These are phyloP conservation scores for Dicyrtomina minuta DNA, from an alignment of 2,888 invertebrate genomes.

Conservation along the genomic window DNA sequence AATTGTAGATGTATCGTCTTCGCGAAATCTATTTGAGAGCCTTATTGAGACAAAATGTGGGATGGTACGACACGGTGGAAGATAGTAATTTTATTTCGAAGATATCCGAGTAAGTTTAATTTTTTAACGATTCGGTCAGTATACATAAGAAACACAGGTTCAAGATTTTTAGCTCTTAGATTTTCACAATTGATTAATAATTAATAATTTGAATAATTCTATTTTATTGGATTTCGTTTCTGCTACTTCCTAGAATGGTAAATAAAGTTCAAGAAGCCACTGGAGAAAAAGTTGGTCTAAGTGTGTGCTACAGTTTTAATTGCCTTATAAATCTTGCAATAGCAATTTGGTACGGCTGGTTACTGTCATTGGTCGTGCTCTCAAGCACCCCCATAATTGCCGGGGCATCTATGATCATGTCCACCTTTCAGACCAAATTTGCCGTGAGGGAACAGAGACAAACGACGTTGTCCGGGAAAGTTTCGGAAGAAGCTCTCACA, in stretches of 20 bases:
- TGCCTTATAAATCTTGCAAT: background rate
- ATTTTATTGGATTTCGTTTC: background rate
- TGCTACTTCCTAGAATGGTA: constrained; percentile 35
- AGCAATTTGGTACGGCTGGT: constrained; percentile 19
- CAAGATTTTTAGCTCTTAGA: too few species aligned
- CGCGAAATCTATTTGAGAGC: constrained; percentile 43
- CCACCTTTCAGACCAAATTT: constrained; percentile 49
- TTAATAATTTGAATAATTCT: too few species aligned
- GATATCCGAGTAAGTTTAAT: constrained; percentile 45
- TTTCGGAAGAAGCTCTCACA: constrained; percentile 76
- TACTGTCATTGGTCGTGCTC: constrained; percentile 13
- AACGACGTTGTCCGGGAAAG: constrained; percentile 72
- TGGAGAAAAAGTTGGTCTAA: constrained; percentile 18
- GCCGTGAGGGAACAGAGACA: constrained; percentile 54
- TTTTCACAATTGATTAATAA: too few species aligned
- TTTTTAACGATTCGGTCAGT: background rate
- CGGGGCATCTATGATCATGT: background rate
- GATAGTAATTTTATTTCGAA: constrained; percentile 48
- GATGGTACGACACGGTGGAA: constrained; percentile 49
- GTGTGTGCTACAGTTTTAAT: background rate
- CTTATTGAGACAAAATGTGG: constrained; percentile 47
- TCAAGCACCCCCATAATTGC: constrained; percentile 15
- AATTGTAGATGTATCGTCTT: constrained; percentile 37
- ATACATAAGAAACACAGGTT: background rate
- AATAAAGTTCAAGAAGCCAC: constrained; percentile 23